Percentiles rank a stretch among this genome's conserved stretches.
Conservation (phyloP, 2,113 vertebrate genomes). For the Entelurus aequoreus region DNA sequence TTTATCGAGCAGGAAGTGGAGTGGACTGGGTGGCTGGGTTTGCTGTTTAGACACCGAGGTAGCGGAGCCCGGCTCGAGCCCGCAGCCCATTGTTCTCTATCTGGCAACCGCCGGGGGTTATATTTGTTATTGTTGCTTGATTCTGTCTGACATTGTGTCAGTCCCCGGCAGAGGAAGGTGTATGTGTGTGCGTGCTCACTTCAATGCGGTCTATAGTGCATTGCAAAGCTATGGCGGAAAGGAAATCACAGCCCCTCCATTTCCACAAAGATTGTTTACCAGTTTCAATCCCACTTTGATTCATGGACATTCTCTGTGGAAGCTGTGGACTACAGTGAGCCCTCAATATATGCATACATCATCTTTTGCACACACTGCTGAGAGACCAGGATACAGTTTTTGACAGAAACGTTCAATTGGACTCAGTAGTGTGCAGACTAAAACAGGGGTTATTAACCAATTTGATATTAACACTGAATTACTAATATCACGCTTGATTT, state of each 20-base stretch:
- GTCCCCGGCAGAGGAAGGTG: constrained; percentile 63
- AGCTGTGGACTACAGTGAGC: background rate
- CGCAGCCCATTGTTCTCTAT: constrained; percentile 76
- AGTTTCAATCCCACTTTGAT: constrained; percentile 58
- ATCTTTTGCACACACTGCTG: background rate
- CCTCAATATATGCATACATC: no score
- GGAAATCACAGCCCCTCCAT: constrained; percentile 60
- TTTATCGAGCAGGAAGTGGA: constrained; percentile 76
- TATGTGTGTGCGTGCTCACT: constrained; percentile 34
- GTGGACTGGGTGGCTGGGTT: constrained; percentile 55
- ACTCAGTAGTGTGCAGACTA: background rate
- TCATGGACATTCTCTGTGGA: constrained; percentile 59
- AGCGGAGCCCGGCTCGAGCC: constrained; percentile 58
- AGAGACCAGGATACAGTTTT: background rate
- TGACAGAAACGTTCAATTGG: background rate
- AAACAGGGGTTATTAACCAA: no score
- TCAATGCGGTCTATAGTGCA: constrained; percentile 40
- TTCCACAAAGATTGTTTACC: constrained; percentile 62
- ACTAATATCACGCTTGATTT: no score
- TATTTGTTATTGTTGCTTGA: constrained; percentile 79
- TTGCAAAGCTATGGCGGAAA: constrained; percentile 43
- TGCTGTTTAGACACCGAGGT: constrained; percentile 73
- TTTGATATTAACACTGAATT: no score
- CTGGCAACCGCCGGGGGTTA: constrained; percentile 70
- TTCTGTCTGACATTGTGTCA: constrained; percentile 73